Percentiles rank a stretch among this genome's conserved stretches.
phyloP scores from a whole-genome alignment of 2,888 invertebrate genomes.

The Nineta flava region DNA sequence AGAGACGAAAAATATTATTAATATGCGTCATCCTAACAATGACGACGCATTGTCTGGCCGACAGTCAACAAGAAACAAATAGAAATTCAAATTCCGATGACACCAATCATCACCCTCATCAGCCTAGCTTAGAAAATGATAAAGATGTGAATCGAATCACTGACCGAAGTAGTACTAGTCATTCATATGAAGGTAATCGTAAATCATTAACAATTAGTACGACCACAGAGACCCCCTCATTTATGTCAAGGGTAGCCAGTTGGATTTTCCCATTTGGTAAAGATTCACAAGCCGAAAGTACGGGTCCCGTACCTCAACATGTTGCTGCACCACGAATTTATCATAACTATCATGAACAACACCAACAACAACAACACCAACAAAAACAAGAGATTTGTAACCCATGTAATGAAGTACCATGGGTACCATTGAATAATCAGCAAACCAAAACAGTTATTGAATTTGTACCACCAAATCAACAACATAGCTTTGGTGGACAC shows the following conservation, averaged over 20 bases:
- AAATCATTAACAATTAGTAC: constrained; percentile 16
- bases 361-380: constrained; percentile 7
- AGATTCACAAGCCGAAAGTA: constrained; percentile 9
- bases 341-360: constrained; percentile 11
- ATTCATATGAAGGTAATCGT: neutral
- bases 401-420: constrained; percentile 64
- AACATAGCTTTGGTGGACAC: neutral
- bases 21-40: no score
- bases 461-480: constrained; percentile 16
- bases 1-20: no score
- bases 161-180: neutral
- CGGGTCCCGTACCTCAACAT: constrained; percentile 14
- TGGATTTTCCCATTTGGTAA: constrained; percentile 41
- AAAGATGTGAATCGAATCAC: no score
- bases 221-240: constrained; percentile 27
- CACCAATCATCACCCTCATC: no score
- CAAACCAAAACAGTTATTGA: constrained; percentile 18
- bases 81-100: no score
- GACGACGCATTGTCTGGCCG: no score
- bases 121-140: no score
- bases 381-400: constrained; percentile 38
- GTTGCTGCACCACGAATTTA: neutral
- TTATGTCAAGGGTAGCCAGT: constrained; percentile 40
- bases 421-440: constrained; percentile 50
- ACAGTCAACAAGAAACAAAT: no score